phyloP scores from a whole-genome alignment of 2,113 vertebrate genomes.

The Chamaea fasciata region DNA sequence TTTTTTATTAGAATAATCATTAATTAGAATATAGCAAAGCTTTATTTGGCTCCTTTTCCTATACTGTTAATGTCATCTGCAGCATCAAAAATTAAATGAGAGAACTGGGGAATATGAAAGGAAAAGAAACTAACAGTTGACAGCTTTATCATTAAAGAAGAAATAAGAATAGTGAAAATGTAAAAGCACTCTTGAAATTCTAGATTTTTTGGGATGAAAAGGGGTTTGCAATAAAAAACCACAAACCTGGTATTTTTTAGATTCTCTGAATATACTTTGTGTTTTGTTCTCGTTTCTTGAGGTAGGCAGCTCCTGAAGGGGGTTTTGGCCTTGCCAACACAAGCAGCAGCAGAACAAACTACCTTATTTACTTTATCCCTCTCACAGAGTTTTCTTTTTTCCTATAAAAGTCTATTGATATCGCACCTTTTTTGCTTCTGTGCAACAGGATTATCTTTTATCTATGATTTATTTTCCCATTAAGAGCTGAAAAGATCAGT shows the following conservation, averaged over 20 bases:
- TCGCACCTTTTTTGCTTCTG: slow-evolving; percentile 66
- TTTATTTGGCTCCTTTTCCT: slow-evolving; percentile 44
- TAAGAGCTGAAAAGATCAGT: slow-evolving; percentile 66
- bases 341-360: slow-evolving; percentile 49
- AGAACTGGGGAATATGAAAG: neutral
- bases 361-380: slow-evolving; percentile 57
- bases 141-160: slow-evolving; percentile 44
- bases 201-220: neutral
- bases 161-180: neutral
- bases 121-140: slow-evolving; percentile 6
- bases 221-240: neutral
- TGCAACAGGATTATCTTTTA: slow-evolving; percentile 72
- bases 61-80: slow-evolving; percentile 25
- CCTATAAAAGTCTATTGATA: slow-evolving; percentile 48
- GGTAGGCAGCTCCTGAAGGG: slow-evolving; percentile 28
- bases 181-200: neutral
- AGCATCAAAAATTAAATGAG: slow-evolving; percentile 48
- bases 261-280: neutral
- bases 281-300: slow-evolving; percentile 30
- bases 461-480: slow-evolving; percentile 76
- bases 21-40: slow-evolving; percentile 50
- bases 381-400: slow-evolving; percentile 33
- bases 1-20: slow-evolving; percentile 52
- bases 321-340: neutral
- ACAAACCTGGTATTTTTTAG: neutral